Evolutionary conservation across 2,797 vertebrate genomes (phyloP), one percentile per base, ranked within the genome.

Genomic region (Urocyon cinereoargenteus): DNA sequence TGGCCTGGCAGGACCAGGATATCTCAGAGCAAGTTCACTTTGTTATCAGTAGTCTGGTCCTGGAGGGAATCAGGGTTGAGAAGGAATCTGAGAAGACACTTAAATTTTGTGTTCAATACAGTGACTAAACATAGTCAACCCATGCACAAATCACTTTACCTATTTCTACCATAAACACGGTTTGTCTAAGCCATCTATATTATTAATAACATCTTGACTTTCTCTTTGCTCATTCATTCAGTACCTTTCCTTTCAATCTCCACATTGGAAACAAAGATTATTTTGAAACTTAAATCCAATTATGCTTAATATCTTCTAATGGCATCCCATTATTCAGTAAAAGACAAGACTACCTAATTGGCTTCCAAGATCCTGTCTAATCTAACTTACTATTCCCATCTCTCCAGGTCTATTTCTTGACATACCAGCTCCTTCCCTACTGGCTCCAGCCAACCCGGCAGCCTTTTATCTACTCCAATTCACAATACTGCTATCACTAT

Each of bases 251-350:
- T 75, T 77, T 2, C 14, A 81, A 45, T 93, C n/a, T 73, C 13
- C 62, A 78, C 12, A 87, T 2, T 79, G 64, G 16, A 95, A 93
- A 82, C 14, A 66, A 68, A 91, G 11, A 61, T 62, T 49, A 79
- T 57, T 90, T 94, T 94, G 61, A 93, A 93, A 61, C 19, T 16
- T 59, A 62, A 83, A 24, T 87, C 19, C 87, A 12, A 91, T 36
- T 93, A 64, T 90, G 14, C 16, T 92, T 78, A 70, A 51, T 53
- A 62, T 18, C 45, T 64, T 93, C 2, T 72, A 91, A 62, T 12
- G 55, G 13, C 7, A 84, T 15, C 28, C 4, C 8, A 70, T 13
- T 84, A 59, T 51, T 84, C 45, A 82, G 26, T 45, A 90, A 88
- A 93, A 70, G 10, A 72, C 9, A 64, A 78, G 36, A 49, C 13